phyloP scores from a whole-genome alignment of 2,888 invertebrate genomes.

The Nebria salina region DNA sequence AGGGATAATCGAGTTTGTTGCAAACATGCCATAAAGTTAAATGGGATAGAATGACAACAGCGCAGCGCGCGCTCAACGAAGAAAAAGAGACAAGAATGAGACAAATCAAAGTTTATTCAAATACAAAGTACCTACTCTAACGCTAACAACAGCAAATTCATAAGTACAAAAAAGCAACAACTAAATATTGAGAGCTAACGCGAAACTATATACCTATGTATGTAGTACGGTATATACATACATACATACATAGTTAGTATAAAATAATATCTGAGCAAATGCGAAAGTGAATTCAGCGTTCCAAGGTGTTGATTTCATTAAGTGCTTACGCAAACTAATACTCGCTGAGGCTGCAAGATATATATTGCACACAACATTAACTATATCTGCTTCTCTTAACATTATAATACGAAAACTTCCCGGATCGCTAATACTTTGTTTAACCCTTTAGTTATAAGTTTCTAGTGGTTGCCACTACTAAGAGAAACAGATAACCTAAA shows the following conservation, averaged over 20 bases:
- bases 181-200: too few species aligned
- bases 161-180: too few species aligned
- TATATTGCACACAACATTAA: constrained; percentile 60
- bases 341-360: constrained; percentile 53
- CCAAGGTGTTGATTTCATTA: constrained; percentile 60
- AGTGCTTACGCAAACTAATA: constrained; percentile 60
- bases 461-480: neutral
- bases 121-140: too few species aligned
- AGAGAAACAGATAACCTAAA: neutral
- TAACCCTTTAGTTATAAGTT: neutral
- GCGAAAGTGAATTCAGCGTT: constrained; percentile 24
- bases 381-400: constrained; percentile 56
- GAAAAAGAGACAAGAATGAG: neutral
- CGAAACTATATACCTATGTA: too few species aligned
- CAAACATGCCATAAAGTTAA: constrained; percentile 56
- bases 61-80: neutral
- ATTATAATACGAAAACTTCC: constrained; percentile 21
- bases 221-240: too few species aligned
- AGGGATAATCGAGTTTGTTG: constrained; percentile 55
- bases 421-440: neutral
- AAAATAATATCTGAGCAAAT: neutral
- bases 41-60: constrained; percentile 53
- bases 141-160: too few species aligned
- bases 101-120: too few species aligned
- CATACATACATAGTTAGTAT: too few species aligned